A percentile compares a stretch with the other conserved stretches of the same genome.
Conservation (phyloP, 2,888 invertebrate species). For the Agriopis marginaria region DNA sequence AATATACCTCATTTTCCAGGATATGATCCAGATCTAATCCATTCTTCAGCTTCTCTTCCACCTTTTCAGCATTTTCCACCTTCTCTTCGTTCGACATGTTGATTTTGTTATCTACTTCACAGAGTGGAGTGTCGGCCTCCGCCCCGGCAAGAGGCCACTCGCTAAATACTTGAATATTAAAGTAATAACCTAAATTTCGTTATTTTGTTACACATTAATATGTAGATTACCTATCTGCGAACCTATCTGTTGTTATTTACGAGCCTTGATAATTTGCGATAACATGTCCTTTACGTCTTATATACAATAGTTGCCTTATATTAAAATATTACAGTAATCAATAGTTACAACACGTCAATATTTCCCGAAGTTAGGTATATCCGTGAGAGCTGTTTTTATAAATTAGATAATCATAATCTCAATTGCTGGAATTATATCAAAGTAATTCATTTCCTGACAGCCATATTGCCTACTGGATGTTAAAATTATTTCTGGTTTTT, state of each 20-base stretch:
- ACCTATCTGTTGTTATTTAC: too few relatives aligned
- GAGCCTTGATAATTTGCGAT: too few relatives aligned
- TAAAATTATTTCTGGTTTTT: neutral
- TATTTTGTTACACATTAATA: neutral
- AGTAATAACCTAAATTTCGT: neutral
- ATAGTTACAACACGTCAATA: neutral
- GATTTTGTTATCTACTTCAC: neutral
- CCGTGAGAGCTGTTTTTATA: neutral
- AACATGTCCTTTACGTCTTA: neutral
- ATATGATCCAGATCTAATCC: constrained; percentile 72
- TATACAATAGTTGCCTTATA: constrained; percentile 12
- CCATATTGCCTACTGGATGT: too few relatives aligned
- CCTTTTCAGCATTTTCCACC: constrained; percentile 25
- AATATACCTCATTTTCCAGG: constrained; percentile 61
- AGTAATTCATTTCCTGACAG: too few relatives aligned
- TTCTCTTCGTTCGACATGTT: constrained; percentile 60
- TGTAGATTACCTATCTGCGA: constrained; percentile 25
- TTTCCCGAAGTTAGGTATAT: neutral
- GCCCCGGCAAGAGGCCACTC: constrained; percentile 18
- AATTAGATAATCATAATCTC: neutral
- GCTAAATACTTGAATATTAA: constrained; percentile 19
- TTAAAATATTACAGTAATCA: neutral
- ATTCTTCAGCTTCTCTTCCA: constrained; percentile 38
- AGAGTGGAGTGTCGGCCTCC: constrained; percentile 7
- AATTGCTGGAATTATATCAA: neutral